Percentiles rank a stretch among this genome's conserved stretches.
phyloP scores from a whole-genome alignment of 1,140 invertebrate species.

The Polypedilum vanderplanki region DNA sequence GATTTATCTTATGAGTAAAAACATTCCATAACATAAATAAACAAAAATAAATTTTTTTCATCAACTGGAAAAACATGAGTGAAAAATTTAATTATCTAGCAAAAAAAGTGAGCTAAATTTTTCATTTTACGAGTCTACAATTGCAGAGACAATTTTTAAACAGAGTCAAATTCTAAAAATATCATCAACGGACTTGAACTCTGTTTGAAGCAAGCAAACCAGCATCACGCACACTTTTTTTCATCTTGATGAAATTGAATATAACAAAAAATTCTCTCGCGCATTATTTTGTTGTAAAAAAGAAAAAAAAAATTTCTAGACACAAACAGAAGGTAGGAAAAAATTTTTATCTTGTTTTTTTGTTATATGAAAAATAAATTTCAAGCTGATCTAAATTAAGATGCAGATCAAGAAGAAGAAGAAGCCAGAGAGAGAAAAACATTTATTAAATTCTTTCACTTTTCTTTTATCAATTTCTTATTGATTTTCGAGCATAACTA shows the following conservation, averaged over 20 bases:
- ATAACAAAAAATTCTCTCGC: constrained; percentile 1
- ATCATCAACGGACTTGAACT: constrained; percentile 17
- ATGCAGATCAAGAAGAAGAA: not conserved
- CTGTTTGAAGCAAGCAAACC: not conserved
- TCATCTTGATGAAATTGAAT: not conserved
- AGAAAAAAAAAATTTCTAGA: not conserved
- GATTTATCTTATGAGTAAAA: not conserved
- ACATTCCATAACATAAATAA: not conserved
- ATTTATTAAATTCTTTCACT: not conserved
- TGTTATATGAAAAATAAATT: constrained; percentile 2
- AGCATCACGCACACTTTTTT: constrained; percentile 1
- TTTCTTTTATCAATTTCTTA: not conserved
- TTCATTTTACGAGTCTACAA: not conserved
- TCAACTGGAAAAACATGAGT: not conserved
- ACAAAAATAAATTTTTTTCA: not conserved
- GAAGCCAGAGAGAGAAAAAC: too few relatives aligned
- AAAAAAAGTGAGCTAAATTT: not conserved
- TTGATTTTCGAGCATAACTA: not conserved
- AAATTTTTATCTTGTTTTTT: constrained; percentile 12
- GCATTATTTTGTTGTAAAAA: not conserved
- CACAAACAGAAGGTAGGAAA: not conserved
- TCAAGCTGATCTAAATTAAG: constrained; percentile 6
- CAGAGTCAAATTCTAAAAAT: not conserved
- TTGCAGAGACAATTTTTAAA: constrained; percentile 9
- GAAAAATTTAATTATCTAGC: not conserved